phyloP scores from a whole-genome alignment of 2,797 vertebrate species.

The Halcyon smyrnensis region DNA sequence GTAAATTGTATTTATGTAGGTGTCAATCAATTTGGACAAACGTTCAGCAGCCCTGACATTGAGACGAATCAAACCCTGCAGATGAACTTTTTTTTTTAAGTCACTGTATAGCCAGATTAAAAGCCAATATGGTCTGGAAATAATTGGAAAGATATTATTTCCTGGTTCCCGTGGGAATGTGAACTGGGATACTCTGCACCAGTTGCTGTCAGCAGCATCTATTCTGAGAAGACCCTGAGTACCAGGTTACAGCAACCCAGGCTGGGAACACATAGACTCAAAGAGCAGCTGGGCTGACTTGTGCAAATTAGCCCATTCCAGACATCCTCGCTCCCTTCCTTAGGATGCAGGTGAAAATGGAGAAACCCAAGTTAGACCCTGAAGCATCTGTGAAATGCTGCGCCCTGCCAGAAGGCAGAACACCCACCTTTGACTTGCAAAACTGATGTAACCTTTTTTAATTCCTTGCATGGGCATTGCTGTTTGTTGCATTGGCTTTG shows the following conservation, averaged over 20 bases:
- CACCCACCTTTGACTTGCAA: not conserved
- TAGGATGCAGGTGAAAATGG: not conserved
- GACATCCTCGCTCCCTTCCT: not conserved
- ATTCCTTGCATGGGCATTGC: accelerated
- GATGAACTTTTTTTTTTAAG: not conserved
- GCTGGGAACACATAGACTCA: not conserved
- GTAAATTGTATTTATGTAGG: not conserved
- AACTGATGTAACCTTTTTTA: not conserved
- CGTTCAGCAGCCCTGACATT: not conserved
- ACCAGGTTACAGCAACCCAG: not conserved
- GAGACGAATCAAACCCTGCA: not conserved
- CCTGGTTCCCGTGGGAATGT: slow-evolving; percentile 3
- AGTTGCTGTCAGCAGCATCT: slow-evolving; percentile 47
- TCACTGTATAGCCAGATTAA: not conserved
- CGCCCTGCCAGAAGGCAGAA: not conserved
- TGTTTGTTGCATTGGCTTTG: not conserved
- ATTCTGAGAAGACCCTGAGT: slow-evolving; percentile 23
- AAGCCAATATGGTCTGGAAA: not conserved
- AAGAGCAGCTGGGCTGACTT: slow-evolving; percentile 18
- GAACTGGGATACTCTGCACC: not conserved
- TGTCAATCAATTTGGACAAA: not conserved
- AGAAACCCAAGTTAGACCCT: not conserved
- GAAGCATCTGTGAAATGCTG: not conserved
- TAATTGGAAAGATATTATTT: slow-evolving; percentile 1
- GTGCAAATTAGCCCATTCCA: not conserved